Percentiles rank a stretch among this genome's conserved stretches.
These are phyloP conservation scores for Hylaea fasciaria DNA, from an alignment of 2,888 invertebrate genomes.

Conservation along the genomic window DNA sequence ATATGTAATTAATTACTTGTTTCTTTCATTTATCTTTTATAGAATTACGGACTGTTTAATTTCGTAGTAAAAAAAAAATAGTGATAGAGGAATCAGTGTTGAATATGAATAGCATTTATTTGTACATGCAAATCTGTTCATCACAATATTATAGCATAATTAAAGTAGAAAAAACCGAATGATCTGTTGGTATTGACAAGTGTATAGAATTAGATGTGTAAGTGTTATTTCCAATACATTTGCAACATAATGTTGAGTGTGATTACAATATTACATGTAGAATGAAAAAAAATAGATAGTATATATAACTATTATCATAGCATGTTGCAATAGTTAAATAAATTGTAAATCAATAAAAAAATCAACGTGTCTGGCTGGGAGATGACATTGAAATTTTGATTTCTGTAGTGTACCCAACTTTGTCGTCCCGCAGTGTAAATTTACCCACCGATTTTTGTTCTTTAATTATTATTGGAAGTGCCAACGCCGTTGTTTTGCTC, in stretches of 20 bases:
- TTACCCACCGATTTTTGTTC: conserved; percentile 63
- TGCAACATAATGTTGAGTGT: conserved; percentile 57
- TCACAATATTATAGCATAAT: conserved; percentile 22
- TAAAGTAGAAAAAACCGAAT: conserved; percentile 39
- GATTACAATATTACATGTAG: conserved; percentile 54
- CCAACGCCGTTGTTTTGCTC: conserved; percentile 51
- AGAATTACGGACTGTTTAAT: conserved; percentile 35
- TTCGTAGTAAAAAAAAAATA: conserved; percentile 52
- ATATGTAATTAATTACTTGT: conserved; percentile 15
- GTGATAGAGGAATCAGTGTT: conserved; percentile 55
- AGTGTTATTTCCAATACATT: conserved; percentile 69
- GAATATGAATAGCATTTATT: conserved; percentile 74
- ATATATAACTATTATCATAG: conserved; percentile 34
- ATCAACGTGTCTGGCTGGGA: conserved; percentile 53
- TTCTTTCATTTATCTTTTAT: conserved; percentile 22
- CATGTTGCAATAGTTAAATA: conserved; percentile 43
- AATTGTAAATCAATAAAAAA: conserved; percentile 35
- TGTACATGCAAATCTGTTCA: conserved; percentile 59
- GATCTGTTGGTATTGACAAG: conserved; percentile 62
- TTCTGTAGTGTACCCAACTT: conserved; percentile 31
- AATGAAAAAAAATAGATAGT: conserved; percentile 32
- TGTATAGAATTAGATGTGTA: conserved; percentile 49
- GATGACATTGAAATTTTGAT: conserved; percentile 33
- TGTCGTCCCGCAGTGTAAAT: conserved; percentile 53
- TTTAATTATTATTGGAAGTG: conserved; percentile 52